These are phyloP conservation scores for Prenolepis imparis DNA, from an alignment of 2,888 invertebrate genomes.

Conservation along the genomic window DNA sequence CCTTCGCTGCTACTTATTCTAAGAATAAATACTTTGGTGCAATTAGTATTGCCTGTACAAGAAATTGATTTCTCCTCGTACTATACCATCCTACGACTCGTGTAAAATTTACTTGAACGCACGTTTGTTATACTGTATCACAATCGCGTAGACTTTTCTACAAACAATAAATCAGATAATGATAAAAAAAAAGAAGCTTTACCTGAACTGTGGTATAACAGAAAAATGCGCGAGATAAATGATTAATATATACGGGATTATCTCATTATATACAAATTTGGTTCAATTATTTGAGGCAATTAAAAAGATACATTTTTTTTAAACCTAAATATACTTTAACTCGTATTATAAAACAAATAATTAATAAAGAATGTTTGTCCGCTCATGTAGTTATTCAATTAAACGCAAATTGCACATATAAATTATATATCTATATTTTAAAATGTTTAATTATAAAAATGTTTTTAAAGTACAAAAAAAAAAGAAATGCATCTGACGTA, in stretches of 20 bases:
- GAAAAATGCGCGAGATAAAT: conserved; percentile 6
- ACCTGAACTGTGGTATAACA: background rate
- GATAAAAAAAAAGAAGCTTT: background rate
- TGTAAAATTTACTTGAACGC: conserved; percentile 21
- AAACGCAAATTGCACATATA: background rate
- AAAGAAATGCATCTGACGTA: background rate
- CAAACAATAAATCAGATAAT: background rate
- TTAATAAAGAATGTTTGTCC: background rate
- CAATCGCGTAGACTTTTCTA: conserved; percentile 29
- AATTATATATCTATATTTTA: conserved; percentile 1
- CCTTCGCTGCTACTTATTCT: conserved; percentile 57
- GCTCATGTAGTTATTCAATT: background rate
- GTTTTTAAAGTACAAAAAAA: background rate
- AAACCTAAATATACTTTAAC: background rate
- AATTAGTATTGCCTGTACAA: conserved; percentile 49
- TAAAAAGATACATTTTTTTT: conserved; percentile 1
- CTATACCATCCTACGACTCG: conserved; percentile 24
- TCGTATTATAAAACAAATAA: background rate
- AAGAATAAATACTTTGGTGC: conserved; percentile 58
- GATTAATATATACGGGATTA: background rate
- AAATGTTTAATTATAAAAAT: background rate
- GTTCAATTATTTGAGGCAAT: background rate
- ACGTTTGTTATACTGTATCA: background rate
- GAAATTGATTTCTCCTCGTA: conserved; percentile 51
- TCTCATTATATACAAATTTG: background rate